Conservation (phyloP, 2,113 vertebrate genomes). For the Pardalotus punctatus region DNA sequence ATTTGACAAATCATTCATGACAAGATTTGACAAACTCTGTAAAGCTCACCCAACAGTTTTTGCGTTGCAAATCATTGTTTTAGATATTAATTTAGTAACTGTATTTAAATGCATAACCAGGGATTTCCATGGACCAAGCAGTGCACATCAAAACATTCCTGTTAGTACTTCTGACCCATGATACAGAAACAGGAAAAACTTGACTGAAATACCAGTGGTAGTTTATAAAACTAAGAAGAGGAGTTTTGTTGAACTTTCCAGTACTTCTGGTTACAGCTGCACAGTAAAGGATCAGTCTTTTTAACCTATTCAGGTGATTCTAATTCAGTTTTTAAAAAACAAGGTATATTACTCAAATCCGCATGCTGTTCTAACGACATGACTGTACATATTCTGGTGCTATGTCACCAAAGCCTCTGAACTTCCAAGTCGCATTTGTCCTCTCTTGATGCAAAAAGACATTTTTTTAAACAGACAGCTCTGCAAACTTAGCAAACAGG, state of each 20-base stretch:
- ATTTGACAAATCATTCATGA: slow-evolving; percentile 18
- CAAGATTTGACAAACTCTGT: slow-evolving; percentile 10
- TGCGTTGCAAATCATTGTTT: background rate
- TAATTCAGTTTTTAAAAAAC: background rate
- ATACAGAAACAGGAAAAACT: background rate
- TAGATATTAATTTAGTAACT: background rate
- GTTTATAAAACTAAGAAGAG: background rate
- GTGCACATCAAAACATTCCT: background rate
- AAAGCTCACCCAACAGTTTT: background rate
- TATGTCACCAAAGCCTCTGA: background rate
- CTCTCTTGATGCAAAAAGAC: background rate
- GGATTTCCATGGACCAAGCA: background rate
- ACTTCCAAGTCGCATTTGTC: background rate
- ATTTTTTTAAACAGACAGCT: background rate
- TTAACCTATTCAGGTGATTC: background rate
- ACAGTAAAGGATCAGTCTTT: background rate
- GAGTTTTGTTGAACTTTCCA: background rate
- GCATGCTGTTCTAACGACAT: background rate
- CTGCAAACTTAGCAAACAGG: background rate
- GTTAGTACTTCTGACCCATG: background rate
- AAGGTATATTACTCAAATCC: background rate
- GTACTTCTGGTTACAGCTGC: background rate
- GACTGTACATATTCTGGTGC: background rate
- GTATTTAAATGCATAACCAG: background rate
- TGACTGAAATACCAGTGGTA: background rate